These are phyloP conservation scores for Copsychus sechellarum DNA, from an alignment of 2,113 vertebrate species.

Conservation along the genomic window DNA sequence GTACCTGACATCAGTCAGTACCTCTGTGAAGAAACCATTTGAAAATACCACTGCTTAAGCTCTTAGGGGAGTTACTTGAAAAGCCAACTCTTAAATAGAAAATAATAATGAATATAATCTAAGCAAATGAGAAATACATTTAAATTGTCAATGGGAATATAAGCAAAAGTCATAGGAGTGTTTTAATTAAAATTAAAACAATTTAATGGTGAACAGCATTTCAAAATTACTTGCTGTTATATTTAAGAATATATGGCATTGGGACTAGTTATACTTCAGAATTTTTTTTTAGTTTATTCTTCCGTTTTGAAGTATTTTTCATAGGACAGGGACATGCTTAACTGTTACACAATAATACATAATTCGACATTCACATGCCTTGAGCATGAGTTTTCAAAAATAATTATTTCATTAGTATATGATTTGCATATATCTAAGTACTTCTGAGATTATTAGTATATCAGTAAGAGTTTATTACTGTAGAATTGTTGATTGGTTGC, in stretches of 20 bases:
- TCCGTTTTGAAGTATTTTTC: not conserved
- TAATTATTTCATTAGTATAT: not conserved
- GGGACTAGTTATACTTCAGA: not conserved
- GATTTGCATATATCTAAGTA: not conserved
- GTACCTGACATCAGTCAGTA: not conserved
- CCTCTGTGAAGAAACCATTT: not conserved
- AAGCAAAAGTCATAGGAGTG: not conserved
- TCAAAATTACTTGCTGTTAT: not conserved
- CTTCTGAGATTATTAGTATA: not conserved
- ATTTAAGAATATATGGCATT: not conserved
- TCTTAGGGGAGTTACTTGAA: not conserved
- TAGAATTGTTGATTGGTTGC: not conserved
- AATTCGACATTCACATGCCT: not conserved
- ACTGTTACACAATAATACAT: accelerated
- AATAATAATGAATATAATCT: not conserved
- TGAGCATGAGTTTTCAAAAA: not conserved
- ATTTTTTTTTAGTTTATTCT: not conserved
- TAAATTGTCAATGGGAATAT: not conserved
- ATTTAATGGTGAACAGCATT: not conserved
- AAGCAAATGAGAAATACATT: not conserved
- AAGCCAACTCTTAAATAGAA: not conserved
- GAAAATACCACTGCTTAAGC: not conserved
- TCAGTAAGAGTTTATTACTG: not conserved
- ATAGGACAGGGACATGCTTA: not conserved
- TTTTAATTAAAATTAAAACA: not conserved